Evolutionary conservation across 2,888 invertebrate species (phyloP).

Genomic region (Lasioglossum marginatum): DNA sequence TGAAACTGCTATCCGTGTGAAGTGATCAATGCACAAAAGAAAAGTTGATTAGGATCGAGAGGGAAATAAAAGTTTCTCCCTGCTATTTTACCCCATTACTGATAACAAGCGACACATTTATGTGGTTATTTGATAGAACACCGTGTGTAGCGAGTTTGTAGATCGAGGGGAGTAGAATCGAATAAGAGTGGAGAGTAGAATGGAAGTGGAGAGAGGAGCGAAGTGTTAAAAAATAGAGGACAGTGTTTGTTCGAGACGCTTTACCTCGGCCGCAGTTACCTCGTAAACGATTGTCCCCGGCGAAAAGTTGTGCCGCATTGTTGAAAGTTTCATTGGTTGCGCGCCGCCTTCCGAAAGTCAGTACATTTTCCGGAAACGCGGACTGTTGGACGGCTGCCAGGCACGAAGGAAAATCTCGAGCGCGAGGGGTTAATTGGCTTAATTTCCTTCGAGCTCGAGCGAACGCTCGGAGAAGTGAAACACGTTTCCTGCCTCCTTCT

Average conservation of each 20-base stretch:
- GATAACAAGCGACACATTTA: background rate
- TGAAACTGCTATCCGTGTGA: background rate
- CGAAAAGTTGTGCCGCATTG: constrained; percentile 9
- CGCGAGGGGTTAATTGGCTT: constrained; percentile 56
- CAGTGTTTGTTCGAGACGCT: constrained; percentile 8
- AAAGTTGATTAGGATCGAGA: too few species aligned
- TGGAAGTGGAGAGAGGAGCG: background rate
- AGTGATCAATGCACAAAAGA: background rate
- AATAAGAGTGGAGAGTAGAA: background rate
- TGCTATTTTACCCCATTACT: too few species aligned
- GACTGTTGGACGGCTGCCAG: constrained; percentile 41
- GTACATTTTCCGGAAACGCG: constrained; percentile 11
- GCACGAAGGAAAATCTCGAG: constrained; percentile 37
- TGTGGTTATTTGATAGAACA: background rate
- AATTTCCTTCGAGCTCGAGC: constrained; percentile 48
- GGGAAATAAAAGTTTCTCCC: too few species aligned
- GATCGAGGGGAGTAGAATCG: background rate
- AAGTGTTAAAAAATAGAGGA: constrained; percentile 2
- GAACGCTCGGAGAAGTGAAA: constrained; percentile 8
- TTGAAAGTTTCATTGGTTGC: constrained; percentile 32
- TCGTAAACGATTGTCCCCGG: constrained; percentile 18
- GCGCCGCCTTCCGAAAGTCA: constrained; percentile 17
- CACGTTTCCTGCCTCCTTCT: constrained; percentile 24
- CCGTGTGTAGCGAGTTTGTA: background rate
- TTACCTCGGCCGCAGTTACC: constrained; percentile 19